These are phyloP conservation scores for Cryptotis parvus DNA, from an alignment of 2,113 vertebrate species.

Conservation along the genomic window DNA sequence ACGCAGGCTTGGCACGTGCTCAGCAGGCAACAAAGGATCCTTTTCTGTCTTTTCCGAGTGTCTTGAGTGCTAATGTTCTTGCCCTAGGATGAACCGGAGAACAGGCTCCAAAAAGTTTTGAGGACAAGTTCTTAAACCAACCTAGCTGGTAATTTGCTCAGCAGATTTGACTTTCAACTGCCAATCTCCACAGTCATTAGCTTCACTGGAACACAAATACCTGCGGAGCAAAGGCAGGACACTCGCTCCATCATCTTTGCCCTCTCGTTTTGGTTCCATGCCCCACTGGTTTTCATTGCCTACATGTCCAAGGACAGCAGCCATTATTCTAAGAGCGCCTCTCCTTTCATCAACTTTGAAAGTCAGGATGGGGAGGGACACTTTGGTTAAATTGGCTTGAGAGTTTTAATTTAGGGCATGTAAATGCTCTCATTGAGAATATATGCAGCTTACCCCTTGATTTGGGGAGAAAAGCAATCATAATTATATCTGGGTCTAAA, in stretches of 20 bases:
- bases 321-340: not conserved
- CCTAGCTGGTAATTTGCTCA: not conserved
- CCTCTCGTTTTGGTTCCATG: not conserved
- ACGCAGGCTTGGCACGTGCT: constrained; percentile 19
- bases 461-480: not conserved
- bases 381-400: constrained; percentile 27
- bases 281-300: not conserved
- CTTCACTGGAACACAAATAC: constrained; percentile 32
- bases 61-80: not conserved
- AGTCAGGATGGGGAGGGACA: not conserved
- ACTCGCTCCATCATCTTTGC: not conserved
- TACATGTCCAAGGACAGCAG: not conserved
- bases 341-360: not conserved
- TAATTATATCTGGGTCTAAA: not conserved
- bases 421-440: not conserved
- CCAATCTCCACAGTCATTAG: constrained; percentile 5
- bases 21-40: not conserved
- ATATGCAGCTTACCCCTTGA: not conserved
- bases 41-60: not conserved
- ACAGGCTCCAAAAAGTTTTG: not conserved
- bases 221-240: constrained; percentile 2
- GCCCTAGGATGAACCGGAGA: not conserved
- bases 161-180: constrained; percentile 1
- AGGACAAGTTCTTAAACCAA: constrained; percentile 2
- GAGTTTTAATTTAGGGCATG: constrained; percentile 43